phyloP scores from a whole-genome alignment of 2,113 vertebrate species.

The Orcinus orca region DNA sequence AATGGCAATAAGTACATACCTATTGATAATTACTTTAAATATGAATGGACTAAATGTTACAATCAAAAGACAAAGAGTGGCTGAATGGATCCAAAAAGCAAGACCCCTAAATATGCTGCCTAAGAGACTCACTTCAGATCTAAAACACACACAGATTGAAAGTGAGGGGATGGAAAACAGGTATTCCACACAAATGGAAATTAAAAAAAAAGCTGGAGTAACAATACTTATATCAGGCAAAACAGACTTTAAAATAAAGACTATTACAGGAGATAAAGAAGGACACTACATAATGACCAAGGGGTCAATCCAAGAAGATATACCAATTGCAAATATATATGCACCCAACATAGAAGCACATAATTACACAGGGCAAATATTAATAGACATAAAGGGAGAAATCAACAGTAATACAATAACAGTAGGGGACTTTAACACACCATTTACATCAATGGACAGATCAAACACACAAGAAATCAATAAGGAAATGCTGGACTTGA shows the following conservation, averaged over 20 bases:
- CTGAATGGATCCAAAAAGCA: not conserved
- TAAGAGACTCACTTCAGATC: too few relatives aligned
- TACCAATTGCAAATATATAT: not conserved
- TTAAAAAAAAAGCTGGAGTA: not conserved
- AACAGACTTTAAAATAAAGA: not conserved
- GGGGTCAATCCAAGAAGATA: not conserved
- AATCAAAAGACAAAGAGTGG: not conserved
- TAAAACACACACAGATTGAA: not conserved
- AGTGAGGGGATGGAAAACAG: not conserved
- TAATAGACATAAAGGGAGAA: not conserved
- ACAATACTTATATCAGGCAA: not conserved
- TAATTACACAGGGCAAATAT: not conserved
- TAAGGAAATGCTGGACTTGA: too few relatives aligned
- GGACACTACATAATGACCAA: not conserved
- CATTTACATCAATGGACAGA: too few relatives aligned
- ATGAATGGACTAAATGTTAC: not conserved
- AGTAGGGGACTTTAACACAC: too few relatives aligned
- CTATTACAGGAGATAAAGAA: not conserved
- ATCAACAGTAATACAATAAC: not conserved
- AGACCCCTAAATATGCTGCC: not conserved
- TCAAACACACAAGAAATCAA: too few relatives aligned
- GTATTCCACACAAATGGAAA: not conserved
- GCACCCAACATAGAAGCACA: not conserved
- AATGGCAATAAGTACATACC: not conserved
- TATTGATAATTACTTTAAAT: not conserved